These are phyloP conservation scores for Zosterops lateralis DNA, from an alignment of 2,113 vertebrate genomes.

Conservation along the genomic window DNA sequence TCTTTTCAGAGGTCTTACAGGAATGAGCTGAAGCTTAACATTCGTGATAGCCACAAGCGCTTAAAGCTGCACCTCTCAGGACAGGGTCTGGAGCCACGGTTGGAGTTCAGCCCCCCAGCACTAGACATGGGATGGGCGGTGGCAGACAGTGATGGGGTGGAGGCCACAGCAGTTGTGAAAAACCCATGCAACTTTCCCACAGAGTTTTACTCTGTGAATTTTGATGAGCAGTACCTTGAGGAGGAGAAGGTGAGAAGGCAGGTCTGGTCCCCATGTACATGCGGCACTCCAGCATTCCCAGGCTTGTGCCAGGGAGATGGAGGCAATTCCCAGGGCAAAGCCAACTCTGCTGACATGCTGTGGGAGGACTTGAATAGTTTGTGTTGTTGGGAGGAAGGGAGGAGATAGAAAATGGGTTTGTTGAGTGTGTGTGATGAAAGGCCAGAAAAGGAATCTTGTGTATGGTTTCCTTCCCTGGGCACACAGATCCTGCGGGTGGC, in stretches of 20 bases:
- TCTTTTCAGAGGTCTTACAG: constrained; percentile 80
- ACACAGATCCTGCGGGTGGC: constrained; percentile 75
- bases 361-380: neutral
- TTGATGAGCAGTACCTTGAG: constrained; percentile 82
- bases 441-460: fast-evolving
- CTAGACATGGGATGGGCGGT: constrained; percentile 81
- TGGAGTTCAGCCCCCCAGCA: constrained; percentile 75
- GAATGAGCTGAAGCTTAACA: constrained; percentile 69
- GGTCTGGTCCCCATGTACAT: neutral
- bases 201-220: constrained; percentile 91
- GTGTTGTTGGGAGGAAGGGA: neutral
- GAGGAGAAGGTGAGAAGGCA: constrained; percentile 83
- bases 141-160: constrained; percentile 67
- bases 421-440: neutral
- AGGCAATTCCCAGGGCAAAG: neutral
- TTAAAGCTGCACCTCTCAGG: constrained; percentile 75
- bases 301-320: neutral
- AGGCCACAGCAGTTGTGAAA: constrained; percentile 76
- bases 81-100: constrained; percentile 77
- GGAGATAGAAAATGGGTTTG: neutral
- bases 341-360: neutral
- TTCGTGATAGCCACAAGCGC: constrained; percentile 78
- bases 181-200: no score
- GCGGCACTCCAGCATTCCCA: neutral
- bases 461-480: fast-evolving